Evolutionary conservation across 2,888 invertebrate genomes (phyloP).

Genomic region (Parthenolecanium corni): DNA sequence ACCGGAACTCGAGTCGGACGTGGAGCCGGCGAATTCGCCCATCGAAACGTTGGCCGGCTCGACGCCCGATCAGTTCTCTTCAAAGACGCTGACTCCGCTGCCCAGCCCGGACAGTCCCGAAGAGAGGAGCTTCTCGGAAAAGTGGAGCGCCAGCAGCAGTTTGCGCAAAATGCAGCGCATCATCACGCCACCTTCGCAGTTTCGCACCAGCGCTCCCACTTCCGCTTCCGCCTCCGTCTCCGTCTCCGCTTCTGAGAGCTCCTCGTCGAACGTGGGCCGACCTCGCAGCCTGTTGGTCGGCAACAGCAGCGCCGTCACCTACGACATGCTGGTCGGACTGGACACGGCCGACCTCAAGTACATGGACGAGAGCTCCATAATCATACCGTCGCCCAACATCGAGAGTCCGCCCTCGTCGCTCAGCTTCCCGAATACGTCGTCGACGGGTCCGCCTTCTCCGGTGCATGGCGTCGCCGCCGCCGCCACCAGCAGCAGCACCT

Average conservation of each 20-base stretch:
- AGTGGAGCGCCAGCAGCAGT: slow-evolving; percentile 19
- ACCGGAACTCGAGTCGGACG: slow-evolving; percentile 32
- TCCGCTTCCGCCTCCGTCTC: slow-evolving; percentile 18
- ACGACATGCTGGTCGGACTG: slow-evolving; percentile 63
- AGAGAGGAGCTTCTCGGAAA: slow-evolving; percentile 7
- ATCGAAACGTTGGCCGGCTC: slow-evolving; percentile 27
- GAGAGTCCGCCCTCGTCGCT: slow-evolving; percentile 63
- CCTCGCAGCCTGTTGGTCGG: slow-evolving; percentile 46
- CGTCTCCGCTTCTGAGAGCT: slow-evolving; percentile 10
- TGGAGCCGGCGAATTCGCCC: slow-evolving; percentile 29
- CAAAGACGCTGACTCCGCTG: slow-evolving; percentile 40
- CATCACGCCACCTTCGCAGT: slow-evolving; percentile 26
- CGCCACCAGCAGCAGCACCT: slow-evolving; percentile 36
- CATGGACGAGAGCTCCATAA: slow-evolving; percentile 84
- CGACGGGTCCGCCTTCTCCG: slow-evolving; percentile 45
- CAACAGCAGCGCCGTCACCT: slow-evolving; percentile 46
- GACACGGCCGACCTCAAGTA: slow-evolving; percentile 77
- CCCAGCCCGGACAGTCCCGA: slow-evolving; percentile 34
- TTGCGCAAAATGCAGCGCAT: slow-evolving; percentile 15
- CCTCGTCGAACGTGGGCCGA: slow-evolving; percentile 34
- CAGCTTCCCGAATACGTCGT: slow-evolving; percentile 43
- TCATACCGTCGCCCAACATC: slow-evolving; percentile 63
- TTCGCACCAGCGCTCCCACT: slow-evolving; percentile 7
- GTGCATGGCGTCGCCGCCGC: slow-evolving; percentile 37
- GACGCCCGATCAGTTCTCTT: slow-evolving; percentile 33